Evolutionary conservation across 2,888 invertebrate genomes (phyloP), one percentile per base, ranked within the genome.

Genomic region (Yponomeuta plumbellus): DNA sequence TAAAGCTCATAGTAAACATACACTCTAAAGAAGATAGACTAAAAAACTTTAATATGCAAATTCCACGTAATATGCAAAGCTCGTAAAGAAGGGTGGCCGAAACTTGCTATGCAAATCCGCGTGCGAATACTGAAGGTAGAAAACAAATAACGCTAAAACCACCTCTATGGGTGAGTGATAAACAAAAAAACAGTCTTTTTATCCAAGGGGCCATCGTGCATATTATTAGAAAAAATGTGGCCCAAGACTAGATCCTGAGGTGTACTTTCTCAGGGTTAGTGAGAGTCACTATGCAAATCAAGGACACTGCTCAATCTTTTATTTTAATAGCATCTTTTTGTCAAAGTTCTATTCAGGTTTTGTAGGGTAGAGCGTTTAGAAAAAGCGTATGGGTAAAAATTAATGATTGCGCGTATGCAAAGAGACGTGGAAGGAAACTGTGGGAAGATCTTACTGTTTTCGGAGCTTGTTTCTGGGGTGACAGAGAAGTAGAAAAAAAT

Each of bases 271-370:
- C 90, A 89, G 85, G 86, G 65, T 52, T 52, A 13, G 66, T 66
- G 26, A 64, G 78, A 71, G 76, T 80, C 76, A 74, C 80, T 87
- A 89, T 91, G 91, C 87, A 90, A 88, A 90, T 90, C 72, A 70
- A 69, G 75, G 77, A 84, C 83, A 78, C 80, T 81, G 80, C 82
- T 81, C 85, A 85, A 88, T 91, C 91, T 88, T 91, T 91, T 91
- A 90, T 91, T 91, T 91, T 91, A 91, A 91, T 89, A 77, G 80
- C 84, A 85, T 87, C 88, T 80, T 85, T 84, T 91, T 91, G 88
- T 90, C 81, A 81, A 83, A 80, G 78, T 80, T 80, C 85, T 77
- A 80, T 88, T 82, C 78, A 81, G 71, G 71, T 70, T 74, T 73
- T 78, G 80, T 82, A 75, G 87, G 88, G 86, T 80, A 79, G 75